phyloP scores from a whole-genome alignment of 2,888 invertebrate species.

The Dasysyrphus tricinctus region DNA sequence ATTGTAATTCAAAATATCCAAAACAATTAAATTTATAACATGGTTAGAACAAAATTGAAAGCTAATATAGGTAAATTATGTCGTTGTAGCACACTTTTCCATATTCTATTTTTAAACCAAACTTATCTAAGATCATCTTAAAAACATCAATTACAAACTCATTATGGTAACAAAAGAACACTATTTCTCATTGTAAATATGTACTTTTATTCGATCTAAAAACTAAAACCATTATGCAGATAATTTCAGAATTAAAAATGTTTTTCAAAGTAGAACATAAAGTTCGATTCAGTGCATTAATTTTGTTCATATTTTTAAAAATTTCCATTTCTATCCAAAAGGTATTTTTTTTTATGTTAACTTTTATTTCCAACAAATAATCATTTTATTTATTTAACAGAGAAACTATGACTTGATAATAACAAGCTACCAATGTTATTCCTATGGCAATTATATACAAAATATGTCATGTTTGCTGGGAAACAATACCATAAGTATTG shows the following conservation, averaged over 20 bases:
- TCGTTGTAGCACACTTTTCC: too few species aligned
- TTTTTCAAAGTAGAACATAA: background rate
- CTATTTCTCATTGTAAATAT: too few species aligned
- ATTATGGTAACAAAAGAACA: too few species aligned
- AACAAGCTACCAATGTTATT: background rate
- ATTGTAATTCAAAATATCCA: too few species aligned
- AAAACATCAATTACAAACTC: too few species aligned
- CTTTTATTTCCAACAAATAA: background rate
- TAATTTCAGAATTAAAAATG: background rate
- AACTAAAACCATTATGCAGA: too few species aligned
- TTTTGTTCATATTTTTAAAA: background rate
- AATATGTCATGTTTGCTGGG: background rate
- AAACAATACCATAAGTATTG: background rate
- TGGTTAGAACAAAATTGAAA: too few species aligned
- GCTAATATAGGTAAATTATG: too few species aligned
- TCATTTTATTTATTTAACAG: background rate
- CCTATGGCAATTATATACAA: background rate
- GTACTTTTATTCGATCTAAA: too few species aligned
- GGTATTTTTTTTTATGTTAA: background rate
- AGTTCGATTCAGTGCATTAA: fast-evolving
- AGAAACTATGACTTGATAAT: background rate
- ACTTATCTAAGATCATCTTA: too few species aligned
- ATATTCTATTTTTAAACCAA: too few species aligned
- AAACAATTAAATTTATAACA: too few species aligned
- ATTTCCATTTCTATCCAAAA: fast-evolving